Base-by-base conservation (phyloP, 37 sponge, comb jelly and placozoan species). In the Crambe crambe region DNA sequence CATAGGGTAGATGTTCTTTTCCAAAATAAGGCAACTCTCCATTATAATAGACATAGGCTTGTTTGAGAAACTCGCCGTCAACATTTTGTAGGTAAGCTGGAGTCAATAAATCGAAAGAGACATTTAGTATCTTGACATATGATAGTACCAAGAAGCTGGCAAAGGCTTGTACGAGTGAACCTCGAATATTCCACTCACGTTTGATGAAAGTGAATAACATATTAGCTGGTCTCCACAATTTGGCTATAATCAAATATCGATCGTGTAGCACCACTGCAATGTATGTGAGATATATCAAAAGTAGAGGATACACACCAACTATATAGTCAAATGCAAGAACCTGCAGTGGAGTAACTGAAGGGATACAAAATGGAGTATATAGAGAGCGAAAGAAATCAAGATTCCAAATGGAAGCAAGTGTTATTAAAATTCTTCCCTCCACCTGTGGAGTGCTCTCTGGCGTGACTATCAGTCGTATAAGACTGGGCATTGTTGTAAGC, bases 1-100 rank as follows among this genome's bases (percentile, higher is more conserved):
- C 44, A 42, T 72, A 72, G 2, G 72, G 72, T n/a, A 72, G 44
- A 23, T 72, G 72, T 26, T 72, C 72, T 47, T 42, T 43, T 8
- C 72, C 72, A n/a, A 72, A 42, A 42, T 44, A 72, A 12, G 6
- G 6, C 23, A 72, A 12, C 12, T 10, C 10, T 41, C 72, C 72
- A 72, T 72, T 39, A 23, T 12, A n/a, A 27, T 42, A 72, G 5
- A 72, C 18, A 27, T 68, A 68, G 12, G 3, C 8, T 34, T 9
- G 3, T 6, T 4, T 6, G 6, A 47, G 10, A 15, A 12, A 6
- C 2, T 35, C 5, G 21, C 68, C 68, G 8, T 37, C 20, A 5
- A 68, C 8, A 36, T 36, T 5, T 8, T 36, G 31, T 27, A 68
- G 37, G 8, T 36, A 10, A 21, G 31, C 38, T 35, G 68, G 68